These are phyloP conservation scores for Cantharis flavilabris DNA, from an alignment of 2,888 invertebrate species.

Conservation along the genomic window DNA sequence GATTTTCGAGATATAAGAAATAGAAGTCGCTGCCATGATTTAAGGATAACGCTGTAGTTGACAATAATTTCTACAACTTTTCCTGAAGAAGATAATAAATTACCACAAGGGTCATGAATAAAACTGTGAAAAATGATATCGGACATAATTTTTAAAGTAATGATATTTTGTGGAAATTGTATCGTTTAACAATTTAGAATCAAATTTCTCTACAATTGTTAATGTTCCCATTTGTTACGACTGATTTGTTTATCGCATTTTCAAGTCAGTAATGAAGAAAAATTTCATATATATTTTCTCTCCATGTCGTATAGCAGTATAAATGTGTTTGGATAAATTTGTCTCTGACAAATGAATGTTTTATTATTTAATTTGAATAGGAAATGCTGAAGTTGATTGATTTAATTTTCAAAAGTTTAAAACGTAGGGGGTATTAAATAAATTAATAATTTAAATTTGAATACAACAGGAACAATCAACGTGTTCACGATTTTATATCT, in stretches of 20 bases:
- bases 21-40: neutral
- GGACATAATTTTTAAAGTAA: neutral
- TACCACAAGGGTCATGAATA: neutral
- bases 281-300: neutral
- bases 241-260: neutral
- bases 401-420: neutral
- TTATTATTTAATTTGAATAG: neutral
- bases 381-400: neutral
- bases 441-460: neutral
- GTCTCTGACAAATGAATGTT: neutral
- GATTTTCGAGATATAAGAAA: neutral
- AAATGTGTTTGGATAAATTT: neutral
- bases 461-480: neutral
- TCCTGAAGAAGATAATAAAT: neutral
- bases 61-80: neutral
- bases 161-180: neutral
- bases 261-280: neutral
- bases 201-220: neutral
- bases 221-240: neutral
- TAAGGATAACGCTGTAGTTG: neutral
- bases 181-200: neutral
- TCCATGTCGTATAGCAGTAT: neutral
- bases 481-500: neutral
- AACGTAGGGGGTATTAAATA: neutral
- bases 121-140: neutral